A percentile compares a stretch with the other conserved stretches of the same genome.
phyloP scores from a whole-genome alignment of 2,113 vertebrate genomes.

The Xiphias gladius region DNA sequence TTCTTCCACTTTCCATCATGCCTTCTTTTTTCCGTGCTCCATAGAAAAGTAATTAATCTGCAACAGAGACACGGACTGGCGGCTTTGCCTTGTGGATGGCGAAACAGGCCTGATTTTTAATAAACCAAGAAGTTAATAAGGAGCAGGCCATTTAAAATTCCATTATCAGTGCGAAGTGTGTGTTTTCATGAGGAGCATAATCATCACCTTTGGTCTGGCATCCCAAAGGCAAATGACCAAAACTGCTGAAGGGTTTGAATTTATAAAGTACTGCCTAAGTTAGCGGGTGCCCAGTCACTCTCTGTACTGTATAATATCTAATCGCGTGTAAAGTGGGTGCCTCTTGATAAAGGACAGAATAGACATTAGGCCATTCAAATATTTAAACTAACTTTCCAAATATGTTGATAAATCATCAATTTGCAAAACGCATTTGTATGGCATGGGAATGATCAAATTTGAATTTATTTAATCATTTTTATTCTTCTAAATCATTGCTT shows the following conservation, averaged over 20 bases:
- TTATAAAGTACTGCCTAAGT: slow-evolving; percentile 54
- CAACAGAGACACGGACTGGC: slow-evolving; percentile 75
- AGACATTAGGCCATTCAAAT: not conserved
- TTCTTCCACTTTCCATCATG: slow-evolving; percentile 62
- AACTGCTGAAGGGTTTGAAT: slow-evolving; percentile 61
- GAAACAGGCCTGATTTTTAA: slow-evolving; percentile 80
- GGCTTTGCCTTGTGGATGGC: slow-evolving; percentile 68
- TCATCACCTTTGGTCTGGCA: slow-evolving; percentile 75
- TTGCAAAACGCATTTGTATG: not conserved
- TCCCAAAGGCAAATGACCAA: slow-evolving; percentile 59
- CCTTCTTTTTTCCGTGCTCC: slow-evolving; percentile 59
- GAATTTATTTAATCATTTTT: not conserved
- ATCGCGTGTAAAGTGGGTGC: slow-evolving; percentile 34
- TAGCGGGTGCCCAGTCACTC: slow-evolving; percentile 30
- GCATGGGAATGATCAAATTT: not conserved
- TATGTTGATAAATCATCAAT: slow-evolving; percentile 1
- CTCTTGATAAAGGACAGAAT: slow-evolving; percentile 20
- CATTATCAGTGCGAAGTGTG: slow-evolving; percentile 80
- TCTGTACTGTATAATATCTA: slow-evolving; percentile 32
- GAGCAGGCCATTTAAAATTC: slow-evolving; percentile 83
- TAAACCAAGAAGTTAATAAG: slow-evolving; percentile 83
- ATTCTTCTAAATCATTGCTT: not conserved
- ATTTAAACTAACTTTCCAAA: slow-evolving; percentile 6
- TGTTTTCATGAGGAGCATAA: slow-evolving; percentile 72
- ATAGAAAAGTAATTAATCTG: slow-evolving; percentile 83